phyloP scores from a whole-genome alignment of 2,113 vertebrate genomes.

The Nanorana parkeri region DNA sequence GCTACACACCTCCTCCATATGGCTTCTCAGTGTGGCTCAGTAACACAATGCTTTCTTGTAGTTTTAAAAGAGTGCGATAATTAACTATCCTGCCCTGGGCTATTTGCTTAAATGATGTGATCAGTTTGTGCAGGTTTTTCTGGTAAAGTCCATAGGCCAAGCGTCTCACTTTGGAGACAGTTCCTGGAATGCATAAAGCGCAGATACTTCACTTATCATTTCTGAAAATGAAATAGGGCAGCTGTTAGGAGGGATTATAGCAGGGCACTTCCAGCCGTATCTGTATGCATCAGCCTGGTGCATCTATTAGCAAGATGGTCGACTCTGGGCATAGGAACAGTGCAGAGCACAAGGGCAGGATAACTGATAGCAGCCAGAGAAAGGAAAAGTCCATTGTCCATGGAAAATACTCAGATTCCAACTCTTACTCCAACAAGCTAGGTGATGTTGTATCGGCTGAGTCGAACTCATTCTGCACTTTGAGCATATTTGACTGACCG shows the following conservation, averaged over 20 bases:
- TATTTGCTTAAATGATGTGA: neutral
- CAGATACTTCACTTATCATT: constrained; percentile 51
- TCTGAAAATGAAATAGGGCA: constrained; percentile 52
- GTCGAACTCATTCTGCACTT: no score
- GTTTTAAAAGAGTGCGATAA: constrained; percentile 12
- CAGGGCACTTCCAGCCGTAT: constrained; percentile 46
- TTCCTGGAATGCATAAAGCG: constrained; percentile 58
- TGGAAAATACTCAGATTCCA: neutral
- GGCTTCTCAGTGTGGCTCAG: neutral
- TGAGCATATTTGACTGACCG: no score
- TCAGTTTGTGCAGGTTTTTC: constrained; percentile 26
- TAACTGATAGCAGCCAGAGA: neutral
- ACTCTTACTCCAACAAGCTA: neutral
- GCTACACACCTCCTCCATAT: constrained; percentile 42
- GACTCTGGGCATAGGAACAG: neutral
- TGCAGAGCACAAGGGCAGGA: neutral
- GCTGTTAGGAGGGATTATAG: constrained; percentile 53
- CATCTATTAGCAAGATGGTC: constrained; percentile 38
- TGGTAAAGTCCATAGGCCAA: constrained; percentile 45
- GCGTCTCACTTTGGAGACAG: constrained; percentile 48
- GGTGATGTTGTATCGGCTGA: no score
- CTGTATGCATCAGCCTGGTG: constrained; percentile 36
- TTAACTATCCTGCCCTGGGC: constrained; percentile 35
- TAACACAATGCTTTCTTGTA: constrained; percentile 21
- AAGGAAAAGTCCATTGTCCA: neutral